Base-by-base conservation (phyloP, 2,797 vertebrate genomes). In the Knipowitschia caucasica region DNA sequence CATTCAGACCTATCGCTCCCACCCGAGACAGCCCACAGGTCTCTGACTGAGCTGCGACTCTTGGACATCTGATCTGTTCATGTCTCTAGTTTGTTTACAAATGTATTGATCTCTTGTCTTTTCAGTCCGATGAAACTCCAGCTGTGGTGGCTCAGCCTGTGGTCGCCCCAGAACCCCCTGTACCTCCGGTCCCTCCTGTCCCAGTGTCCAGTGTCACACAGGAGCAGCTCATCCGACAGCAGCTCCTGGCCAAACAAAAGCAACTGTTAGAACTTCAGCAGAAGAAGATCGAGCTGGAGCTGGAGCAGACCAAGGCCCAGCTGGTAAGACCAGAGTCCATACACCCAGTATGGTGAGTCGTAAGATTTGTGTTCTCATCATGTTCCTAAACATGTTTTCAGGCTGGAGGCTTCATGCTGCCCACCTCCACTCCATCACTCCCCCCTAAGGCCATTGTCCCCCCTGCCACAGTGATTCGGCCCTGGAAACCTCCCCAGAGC, bases 191-290 rank as follows among this genome's bases (percentile, higher is more conserved):
- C 1, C 11, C 89, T 73, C 77, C 36, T 5, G 71, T 26, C 55
- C 0, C 2, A 8, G 2, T 72, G 77, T 90, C 83, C 80, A 91
- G 84, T 81, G 82, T 86, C 83, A 92, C 62, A 62, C 92, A 89
- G 89, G 96, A 98, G 85, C 95, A 98, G 78, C 71, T 95, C 47
- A 98, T 98, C 84, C 88, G 97, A 27, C 96, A 99, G 69, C 96
- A 99, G 75, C 89, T 99, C 66, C 89, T 99, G 83, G 93, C 95
- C 77, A 99, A 99, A 77, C 95, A 99, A 89, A 99, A 98, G 55
- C 96, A 99, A 63, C 92, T 99, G 54, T 86, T 99, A 86, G 97
- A 99, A 87, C 94, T 99, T 56, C 97, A 99, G 77, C 97, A 99
- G 88, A 99, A 98, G 87, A 99, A 99, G 75, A 92, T 99, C 50